These are phyloP conservation scores for Coryphaenoides rupestris DNA, from an alignment of 2,113 vertebrate genomes.

Conservation along the genomic window DNA sequence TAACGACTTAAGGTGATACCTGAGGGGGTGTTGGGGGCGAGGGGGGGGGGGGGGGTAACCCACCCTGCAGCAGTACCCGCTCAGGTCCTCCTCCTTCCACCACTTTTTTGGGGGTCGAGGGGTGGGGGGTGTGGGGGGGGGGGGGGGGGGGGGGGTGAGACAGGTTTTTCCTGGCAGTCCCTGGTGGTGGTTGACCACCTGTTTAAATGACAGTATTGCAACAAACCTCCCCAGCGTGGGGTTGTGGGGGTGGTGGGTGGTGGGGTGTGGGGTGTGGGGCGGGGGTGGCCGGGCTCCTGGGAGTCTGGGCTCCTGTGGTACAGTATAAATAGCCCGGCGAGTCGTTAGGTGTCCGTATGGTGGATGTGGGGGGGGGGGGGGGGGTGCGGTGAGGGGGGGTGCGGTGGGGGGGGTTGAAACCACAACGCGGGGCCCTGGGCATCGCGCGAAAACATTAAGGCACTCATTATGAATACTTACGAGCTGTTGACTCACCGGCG, in stretches of 20 bases:
- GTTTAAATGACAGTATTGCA: conserved; percentile 61
- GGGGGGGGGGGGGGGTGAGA: too few species aligned
- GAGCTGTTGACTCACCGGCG: conserved; percentile 66
- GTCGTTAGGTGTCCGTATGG: conserved; percentile 64
- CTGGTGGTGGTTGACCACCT: conserved; percentile 53
- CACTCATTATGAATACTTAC: conserved; percentile 68
- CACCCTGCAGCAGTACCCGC: too few species aligned
- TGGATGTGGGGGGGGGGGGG: too few species aligned
- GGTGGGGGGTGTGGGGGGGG: too few species aligned
- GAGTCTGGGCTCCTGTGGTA: conserved; percentile 51
- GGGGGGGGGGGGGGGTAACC: too few species aligned
- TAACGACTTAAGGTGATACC: too few species aligned
- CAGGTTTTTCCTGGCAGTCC: not conserved
- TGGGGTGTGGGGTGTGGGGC: too few species aligned
- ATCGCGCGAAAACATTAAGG: conserved; percentile 58
- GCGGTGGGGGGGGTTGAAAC: conserved; percentile 61
- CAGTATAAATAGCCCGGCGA: conserved; percentile 61
- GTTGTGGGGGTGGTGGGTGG: too few species aligned
- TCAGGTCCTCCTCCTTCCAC: not conserved
- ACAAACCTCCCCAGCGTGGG: conserved; percentile 57
- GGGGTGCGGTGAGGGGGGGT: too few species aligned
- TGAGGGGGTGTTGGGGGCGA: too few species aligned
- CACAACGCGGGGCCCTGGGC: conserved; percentile 50
- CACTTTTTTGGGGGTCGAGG: not conserved
- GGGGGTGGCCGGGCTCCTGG: conserved; percentile 50